Percentiles rank a stretch among this genome's conserved stretches.
Evolutionary conservation across 1,140 invertebrate species (phyloP).

Genomic region (Kradibia gibbosae): DNA sequence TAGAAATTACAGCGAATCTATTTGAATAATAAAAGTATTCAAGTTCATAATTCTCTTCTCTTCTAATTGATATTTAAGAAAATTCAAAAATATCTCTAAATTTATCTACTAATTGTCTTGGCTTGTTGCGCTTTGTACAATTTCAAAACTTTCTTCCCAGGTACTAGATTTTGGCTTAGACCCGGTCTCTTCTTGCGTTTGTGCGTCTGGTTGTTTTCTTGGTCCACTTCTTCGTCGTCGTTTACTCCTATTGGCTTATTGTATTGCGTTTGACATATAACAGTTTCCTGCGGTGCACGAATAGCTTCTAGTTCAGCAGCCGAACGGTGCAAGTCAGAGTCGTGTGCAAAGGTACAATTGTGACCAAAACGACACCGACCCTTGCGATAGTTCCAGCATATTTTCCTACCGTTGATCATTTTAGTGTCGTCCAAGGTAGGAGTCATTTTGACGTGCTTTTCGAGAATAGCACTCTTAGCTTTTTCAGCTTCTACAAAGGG

Average conservation of each 20-base stretch:
- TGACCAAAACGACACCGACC: constrained; percentile 92
- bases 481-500: constrained; percentile 91
- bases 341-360: constrained; percentile 94
- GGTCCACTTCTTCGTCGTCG: constrained; percentile 74
- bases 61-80: constrained; percentile 31
- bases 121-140: constrained; percentile 79
- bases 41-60: constrained; percentile 20
- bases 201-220: constrained; percentile 74
- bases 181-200: constrained; percentile 83
- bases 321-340: constrained; percentile 83
- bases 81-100: constrained; percentile 54
- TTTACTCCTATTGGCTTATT: constrained; percentile 59
- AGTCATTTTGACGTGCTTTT: constrained; percentile 95
- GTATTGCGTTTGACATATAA: constrained; percentile 70
- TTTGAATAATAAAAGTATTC: constrained; percentile 36
- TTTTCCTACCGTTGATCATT: constrained; percentile 89
- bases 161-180: constrained; percentile 82
- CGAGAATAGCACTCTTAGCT: constrained; percentile 87
- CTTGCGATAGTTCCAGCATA: constrained; percentile 95
- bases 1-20: not conserved
- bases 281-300: constrained; percentile 72
- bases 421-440: constrained; percentile 78
- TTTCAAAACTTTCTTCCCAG: constrained; percentile 89
- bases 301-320: constrained; percentile 75
- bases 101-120: constrained; percentile 72